Evolutionary conservation across 2,797 vertebrate species (phyloP), one percentile per base, ranked within the genome.

Genomic region (Pangasius djambal): DNA sequence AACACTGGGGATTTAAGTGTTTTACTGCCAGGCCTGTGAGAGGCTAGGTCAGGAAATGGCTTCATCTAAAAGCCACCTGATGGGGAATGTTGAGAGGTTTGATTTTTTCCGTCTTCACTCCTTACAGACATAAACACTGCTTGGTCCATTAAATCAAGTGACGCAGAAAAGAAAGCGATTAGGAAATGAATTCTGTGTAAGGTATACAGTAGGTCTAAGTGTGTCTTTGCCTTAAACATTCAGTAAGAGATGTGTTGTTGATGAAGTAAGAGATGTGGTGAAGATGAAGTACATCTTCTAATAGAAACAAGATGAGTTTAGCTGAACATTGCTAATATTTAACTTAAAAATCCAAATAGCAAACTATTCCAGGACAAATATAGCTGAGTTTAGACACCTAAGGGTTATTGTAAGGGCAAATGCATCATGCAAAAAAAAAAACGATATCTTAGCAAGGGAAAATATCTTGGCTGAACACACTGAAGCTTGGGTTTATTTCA

Each of bases 71-170:
- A 84, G 63, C 57, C 31, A 48, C 28, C 34, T 31, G 5, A 34
- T 31, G 15, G 48, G 37, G 31, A 69, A 85, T 40, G 61, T 79
- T 13, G 75, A 70, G 63, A 81, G 65, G 50, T 69, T 72, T 2
- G 37, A 85, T 83, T 75, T 69, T 63, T 63, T 69, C 52, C 25
- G 16, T 31, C 59, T 63, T 75, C 70, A n/a, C 48, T 3, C 70
- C 28, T 63, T 63, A 65, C 40, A 77, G 78, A 84, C 72, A 69
- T 86, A 92, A 92, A 92, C 91, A 91, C 83, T 20, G 44, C 85
- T n/a, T 34, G 48, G 37, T 88, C 85, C 88, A 92, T 92, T 92
- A 90, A 92, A 88, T 90, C 82, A 90, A 86, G 70, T 79, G 82
- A 52, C 37, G 82, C 79, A 67, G 70, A 86, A 89, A 89, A 85